Conservation (phyloP, 1,140 invertebrate genomes). For the Euura lappo region DNA sequence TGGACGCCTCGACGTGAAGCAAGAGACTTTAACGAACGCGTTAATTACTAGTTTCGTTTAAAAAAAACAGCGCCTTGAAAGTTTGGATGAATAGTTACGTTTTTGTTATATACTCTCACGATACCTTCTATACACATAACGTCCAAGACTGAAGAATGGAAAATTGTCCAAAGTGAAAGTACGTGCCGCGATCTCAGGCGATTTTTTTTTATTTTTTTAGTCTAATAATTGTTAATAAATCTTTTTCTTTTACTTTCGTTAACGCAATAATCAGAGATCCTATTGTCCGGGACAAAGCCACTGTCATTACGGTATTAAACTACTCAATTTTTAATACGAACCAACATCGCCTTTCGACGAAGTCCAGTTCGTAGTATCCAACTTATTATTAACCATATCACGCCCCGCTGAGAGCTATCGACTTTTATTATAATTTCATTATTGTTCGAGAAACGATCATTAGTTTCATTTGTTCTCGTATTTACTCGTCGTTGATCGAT, state of each 20-base stretch:
- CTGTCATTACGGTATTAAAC: background rate
- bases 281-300: background rate
- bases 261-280: background rate
- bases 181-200: background rate
- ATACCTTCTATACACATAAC: too few species aligned
- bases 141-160: background rate
- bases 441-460: background rate
- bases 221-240: background rate
- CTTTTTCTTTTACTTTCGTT: background rate
- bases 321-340: background rate
- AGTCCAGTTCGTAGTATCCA: background rate
- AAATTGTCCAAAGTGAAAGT: constrained; percentile 7
- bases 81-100: too few species aligned
- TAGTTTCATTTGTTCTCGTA: background rate
- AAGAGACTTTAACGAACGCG: background rate
- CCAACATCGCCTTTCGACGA: background rate
- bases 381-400: background rate
- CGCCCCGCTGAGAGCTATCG: background rate
- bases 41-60: too few species aligned
- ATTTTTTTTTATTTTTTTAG: background rate
- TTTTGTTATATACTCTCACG: too few species aligned
- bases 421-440: constrained; percentile 1
- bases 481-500: background rate
- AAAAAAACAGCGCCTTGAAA: too few species aligned
- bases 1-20: too few species aligned